Evolutionary conservation across 2,797 vertebrate genomes (phyloP), one percentile per base, ranked within the genome.

Genomic region (Argentina silus): DNA sequence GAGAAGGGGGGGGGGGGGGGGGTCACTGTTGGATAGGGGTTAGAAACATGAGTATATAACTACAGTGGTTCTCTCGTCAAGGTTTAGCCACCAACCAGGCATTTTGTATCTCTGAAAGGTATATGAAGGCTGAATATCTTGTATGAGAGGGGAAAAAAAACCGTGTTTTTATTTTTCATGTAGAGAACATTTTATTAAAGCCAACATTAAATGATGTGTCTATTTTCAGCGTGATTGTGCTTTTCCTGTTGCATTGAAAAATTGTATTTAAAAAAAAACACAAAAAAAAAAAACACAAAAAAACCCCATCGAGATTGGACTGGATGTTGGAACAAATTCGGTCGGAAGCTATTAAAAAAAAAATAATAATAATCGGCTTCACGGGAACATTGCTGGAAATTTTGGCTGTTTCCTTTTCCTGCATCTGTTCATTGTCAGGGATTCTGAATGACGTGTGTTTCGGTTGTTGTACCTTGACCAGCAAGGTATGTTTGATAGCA

Each of bases 181-280:
- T 81, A 51, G 78, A 78, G 79, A 87, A 76, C 62, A 74, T 92
- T 91, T 91, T 90, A 89, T 80, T 73, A 77, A 81, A 85, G 80
- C 90, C 61, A 64, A 89, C 89, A 88, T 87, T 79, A 83, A 69
- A 88, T 85, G 70, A 86, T 65, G 72, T 71, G 89, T 91, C 85
- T 91, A 72, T 88, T 90, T 90, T 88, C 88, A 11, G 85, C 91
- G 91, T 92, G 91, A 82, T 91, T 77, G 90, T 92, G 87, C 88
- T 91, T 91, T 85, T 89, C 89, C 88, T 91, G 90, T 93, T 84
- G 86, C 92, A 92, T 93, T 92, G 86, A 89, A 79, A 74, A 91
- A 83, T 72, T 83, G 83, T 92, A 78, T 89, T 86, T 87, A 81
- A 88, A 78, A 73, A 45, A 71, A 83, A 75, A 77, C 61, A 36